Evolutionary conservation across 1,140 invertebrate genomes (phyloP), one percentile per base, ranked within the genome.

Genomic region (Procambarus virginalis): DNA sequence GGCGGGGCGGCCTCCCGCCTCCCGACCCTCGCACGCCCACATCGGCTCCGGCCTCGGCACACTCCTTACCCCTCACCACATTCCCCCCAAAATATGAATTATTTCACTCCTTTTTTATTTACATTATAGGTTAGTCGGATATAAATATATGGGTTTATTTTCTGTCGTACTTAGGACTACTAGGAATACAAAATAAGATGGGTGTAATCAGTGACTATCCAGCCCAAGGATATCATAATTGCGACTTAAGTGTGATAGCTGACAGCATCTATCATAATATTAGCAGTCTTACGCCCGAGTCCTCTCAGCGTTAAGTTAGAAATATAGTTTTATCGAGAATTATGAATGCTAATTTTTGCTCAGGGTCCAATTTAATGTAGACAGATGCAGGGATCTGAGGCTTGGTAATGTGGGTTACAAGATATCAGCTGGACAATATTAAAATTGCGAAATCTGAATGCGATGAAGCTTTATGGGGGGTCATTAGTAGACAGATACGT

Each of bases 41-140:
- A 49, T 70, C 58, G 81, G 81, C 88, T 68, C 17, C 84, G 90
- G 79, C 90, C 51, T 83, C 90, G 22, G 55, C 84, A 20, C 58
- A 46, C 10, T 77, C 17, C 22, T 9, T 46, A 12, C 4, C 20
- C n/a, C 68, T 68, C 64, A 68, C 68, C 20, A 55, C 51, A 64
- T 12, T 17, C 17, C 12, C 4, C 51, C 12, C 12, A 73, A 4
- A 73, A 22, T 9, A 22, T 8, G 5, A 34, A 22, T 22, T 8
- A 34, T 5, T 73, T 34, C 2, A 73, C 2, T 22, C 34, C 22
- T 20, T 34, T 22, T 34, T 73, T 6, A 5, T 73, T 34, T n/a
- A 17, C 10, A 73, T 9, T 20, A 22, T 34, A 73, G 22, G 4
- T 34, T 34, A 6, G 22, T 0, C 2, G 34, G 10, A 22, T 73